These are phyloP conservation scores for Acronicta aceris DNA, from an alignment of 2,888 invertebrate genomes.

Conservation along the genomic window DNA sequence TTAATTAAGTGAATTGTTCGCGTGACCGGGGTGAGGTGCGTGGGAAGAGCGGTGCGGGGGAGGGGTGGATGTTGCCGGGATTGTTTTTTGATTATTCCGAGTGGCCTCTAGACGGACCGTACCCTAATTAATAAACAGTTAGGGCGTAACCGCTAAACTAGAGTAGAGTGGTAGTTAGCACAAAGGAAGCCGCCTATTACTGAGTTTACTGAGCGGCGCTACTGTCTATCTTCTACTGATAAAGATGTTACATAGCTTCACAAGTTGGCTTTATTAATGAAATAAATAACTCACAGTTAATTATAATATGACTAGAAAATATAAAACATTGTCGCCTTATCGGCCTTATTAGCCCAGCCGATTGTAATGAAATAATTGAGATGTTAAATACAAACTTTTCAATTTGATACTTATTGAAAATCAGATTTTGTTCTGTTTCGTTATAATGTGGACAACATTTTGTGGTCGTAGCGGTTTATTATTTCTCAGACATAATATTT, in stretches of 20 bases:
- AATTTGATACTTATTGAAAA: constrained; percentile 10
- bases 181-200: constrained; percentile 15
- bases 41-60: constrained; percentile 13
- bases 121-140: constrained; percentile 67
- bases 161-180: constrained; percentile 28
- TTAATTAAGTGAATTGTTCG: constrained; percentile 58
- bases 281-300: too few relatives aligned
- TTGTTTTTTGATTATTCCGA: constrained; percentile 65
- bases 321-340: too few relatives aligned
- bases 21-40: constrained; percentile 43
- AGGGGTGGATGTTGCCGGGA: constrained; percentile 45
- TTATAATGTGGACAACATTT: constrained; percentile 1
- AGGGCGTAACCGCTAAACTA: constrained; percentile 46
- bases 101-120: constrained; percentile 60
- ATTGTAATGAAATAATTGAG: not conserved
- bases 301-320: too few relatives aligned
- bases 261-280: too few relatives aligned
- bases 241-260: too few relatives aligned
- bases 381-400: constrained; percentile 3
- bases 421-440: not conserved
- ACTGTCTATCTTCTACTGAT: not conserved
- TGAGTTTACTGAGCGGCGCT: not conserved
- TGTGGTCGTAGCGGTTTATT: not conserved
- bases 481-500: constrained; percentile 4
- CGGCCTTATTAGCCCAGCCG: too few relatives aligned